These are phyloP conservation scores for Drosophila sproati DNA, from an alignment of 1,140 invertebrate species.

Conservation along the genomic window DNA sequence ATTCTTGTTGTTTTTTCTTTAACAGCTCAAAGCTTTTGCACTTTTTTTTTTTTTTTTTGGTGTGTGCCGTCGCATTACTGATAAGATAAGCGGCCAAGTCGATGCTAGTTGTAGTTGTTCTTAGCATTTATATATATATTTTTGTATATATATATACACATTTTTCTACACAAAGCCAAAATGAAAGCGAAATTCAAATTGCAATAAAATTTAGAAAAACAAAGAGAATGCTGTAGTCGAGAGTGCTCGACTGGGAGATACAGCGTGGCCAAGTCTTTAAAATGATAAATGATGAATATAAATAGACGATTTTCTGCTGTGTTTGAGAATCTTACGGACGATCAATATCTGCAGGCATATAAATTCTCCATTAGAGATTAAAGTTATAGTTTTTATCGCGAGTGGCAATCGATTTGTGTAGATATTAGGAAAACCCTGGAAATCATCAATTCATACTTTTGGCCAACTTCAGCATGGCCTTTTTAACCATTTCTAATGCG, in stretches of 20 bases:
- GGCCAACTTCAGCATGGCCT: too few species aligned
- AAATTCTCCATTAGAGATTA: too few species aligned
- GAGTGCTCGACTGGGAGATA: too few species aligned
- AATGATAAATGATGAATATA: neutral
- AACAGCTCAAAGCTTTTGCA: conserved; percentile 30
- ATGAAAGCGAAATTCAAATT: conserved; percentile 46
- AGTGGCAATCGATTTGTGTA: too few species aligned
- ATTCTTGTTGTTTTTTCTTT: conserved; percentile 22
- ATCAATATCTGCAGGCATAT: too few species aligned
- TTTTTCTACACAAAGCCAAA: conserved; percentile 9
- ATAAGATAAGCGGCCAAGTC: conserved; percentile 37
- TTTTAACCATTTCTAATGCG: too few species aligned
- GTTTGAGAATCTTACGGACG: too few species aligned
- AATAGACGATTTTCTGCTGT: too few species aligned
- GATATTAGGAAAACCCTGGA: too few species aligned
- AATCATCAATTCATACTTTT: too few species aligned
- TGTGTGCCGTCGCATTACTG: conserved; percentile 33
- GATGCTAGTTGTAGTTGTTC: conserved; percentile 12
- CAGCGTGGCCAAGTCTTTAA: neutral
- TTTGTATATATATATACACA: conserved; percentile 4
- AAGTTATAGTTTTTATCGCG: too few species aligned
- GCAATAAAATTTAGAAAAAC: neutral
- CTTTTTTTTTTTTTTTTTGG: conserved; percentile 15
- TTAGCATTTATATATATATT: conserved; percentile 13
- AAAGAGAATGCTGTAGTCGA: too few species aligned